Conservation (phyloP, 2,888 invertebrate genomes). For the Enchytraeus crypticus region DNA sequence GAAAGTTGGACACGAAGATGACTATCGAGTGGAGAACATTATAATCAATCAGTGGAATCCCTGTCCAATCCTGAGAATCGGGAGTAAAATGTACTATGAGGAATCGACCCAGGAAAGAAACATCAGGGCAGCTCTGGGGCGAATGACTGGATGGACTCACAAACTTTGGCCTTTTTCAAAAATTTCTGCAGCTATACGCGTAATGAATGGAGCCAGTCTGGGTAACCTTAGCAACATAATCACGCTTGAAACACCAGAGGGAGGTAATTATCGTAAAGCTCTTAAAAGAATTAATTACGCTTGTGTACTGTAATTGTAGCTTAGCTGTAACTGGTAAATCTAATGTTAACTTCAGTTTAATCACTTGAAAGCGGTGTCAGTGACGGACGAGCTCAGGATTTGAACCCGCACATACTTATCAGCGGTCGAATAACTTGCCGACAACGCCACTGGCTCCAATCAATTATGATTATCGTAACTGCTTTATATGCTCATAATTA, state of each 20-base stretch:
- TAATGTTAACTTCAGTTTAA: too few species aligned
- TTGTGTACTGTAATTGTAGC: too few species aligned
- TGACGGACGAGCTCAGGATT: too few species aligned
- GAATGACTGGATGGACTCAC: slow-evolving; percentile 17
- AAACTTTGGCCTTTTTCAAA: slow-evolving; percentile 46
- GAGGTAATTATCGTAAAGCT: slow-evolving; percentile 28
- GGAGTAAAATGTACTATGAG: too few species aligned
- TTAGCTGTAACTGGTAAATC: too few species aligned
- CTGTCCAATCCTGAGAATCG: not conserved
- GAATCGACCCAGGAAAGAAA: not conserved
- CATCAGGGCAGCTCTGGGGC: not conserved
- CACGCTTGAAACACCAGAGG: slow-evolving; percentile 44
- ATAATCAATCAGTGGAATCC: slow-evolving; percentile 7
- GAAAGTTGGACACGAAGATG: not conserved
- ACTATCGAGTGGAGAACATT: not conserved
- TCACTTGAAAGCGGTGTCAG: too few species aligned
- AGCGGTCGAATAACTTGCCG: too few species aligned
- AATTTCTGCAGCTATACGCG: slow-evolving; percentile 70
- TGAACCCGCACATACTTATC: too few species aligned
- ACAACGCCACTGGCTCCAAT: too few species aligned
- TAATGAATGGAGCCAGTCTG: slow-evolving; percentile 13
- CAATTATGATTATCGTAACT: too few species aligned
- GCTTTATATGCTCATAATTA: too few species aligned
- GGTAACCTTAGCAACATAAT: slow-evolving; percentile 61
- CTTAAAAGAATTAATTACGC: too few species aligned